These are phyloP conservation scores for Heliconius himera DNA, from an alignment of 1,140 invertebrate genomes.

Conservation along the genomic window DNA sequence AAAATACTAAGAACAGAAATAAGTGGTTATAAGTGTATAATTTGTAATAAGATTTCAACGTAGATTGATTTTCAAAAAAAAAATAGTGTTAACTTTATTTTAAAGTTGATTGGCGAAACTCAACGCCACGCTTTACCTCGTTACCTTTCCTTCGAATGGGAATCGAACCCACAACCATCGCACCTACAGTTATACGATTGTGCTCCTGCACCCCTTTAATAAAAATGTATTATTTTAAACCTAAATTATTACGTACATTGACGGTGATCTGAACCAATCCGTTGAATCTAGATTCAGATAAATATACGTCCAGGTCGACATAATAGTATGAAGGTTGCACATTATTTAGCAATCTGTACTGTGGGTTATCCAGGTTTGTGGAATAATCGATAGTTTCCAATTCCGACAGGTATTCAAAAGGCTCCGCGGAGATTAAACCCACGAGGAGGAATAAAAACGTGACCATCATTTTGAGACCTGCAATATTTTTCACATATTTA, in stretches of 20 bases:
- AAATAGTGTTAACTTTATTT: too few relatives aligned
- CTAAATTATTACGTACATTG: slow-evolving; percentile 48
- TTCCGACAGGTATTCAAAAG: slow-evolving; percentile 11
- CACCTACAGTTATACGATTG: too few relatives aligned
- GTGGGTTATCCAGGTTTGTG: slow-evolving; percentile 62
- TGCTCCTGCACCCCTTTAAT: too few relatives aligned
- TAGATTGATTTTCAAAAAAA: too few relatives aligned
- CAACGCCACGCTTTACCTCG: too few relatives aligned
- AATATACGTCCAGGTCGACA: slow-evolving; percentile 65
- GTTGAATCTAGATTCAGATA: slow-evolving; percentile 59
- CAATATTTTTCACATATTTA: slow-evolving; percentile 20
- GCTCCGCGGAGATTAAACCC: slow-evolving; percentile 46
- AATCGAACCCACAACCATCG: too few relatives aligned
- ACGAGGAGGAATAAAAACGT: slow-evolving; percentile 48
- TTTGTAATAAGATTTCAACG: too few relatives aligned
- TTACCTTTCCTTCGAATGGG: too few relatives aligned
- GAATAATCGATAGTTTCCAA: slow-evolving; percentile 50
- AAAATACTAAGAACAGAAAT: too few relatives aligned
- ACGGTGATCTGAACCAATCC: slow-evolving; percentile 57
- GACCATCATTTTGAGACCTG: slow-evolving; percentile 53
- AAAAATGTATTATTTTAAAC: not conserved
- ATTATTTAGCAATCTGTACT: slow-evolving; percentile 58
- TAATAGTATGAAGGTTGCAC: slow-evolving; percentile 56
- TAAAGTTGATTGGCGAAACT: too few relatives aligned
- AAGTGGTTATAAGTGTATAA: too few relatives aligned